Conservation (phyloP, 2,797 vertebrate species). For the Acestrorhynchus altus region DNA sequence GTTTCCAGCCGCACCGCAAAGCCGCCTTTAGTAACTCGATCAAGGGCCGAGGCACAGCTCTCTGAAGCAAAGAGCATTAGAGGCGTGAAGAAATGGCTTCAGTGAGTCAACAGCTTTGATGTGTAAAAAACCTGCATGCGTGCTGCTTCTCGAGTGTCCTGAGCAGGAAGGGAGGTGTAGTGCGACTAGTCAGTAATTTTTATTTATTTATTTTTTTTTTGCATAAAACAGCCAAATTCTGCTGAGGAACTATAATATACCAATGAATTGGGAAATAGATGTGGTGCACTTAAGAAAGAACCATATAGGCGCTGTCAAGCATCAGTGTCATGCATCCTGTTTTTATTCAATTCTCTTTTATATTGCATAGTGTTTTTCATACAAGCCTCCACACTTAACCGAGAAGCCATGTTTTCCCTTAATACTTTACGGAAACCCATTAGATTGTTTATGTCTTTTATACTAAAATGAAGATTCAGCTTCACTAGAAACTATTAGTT, state of each 20-base stretch:
- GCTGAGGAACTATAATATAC: constrained; percentile 78
- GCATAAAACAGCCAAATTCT: constrained; percentile 76
- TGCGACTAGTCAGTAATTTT: constrained; percentile 61
- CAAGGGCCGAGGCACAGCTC: constrained; percentile 74
- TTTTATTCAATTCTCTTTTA: constrained; percentile 31
- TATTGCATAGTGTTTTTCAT: constrained; percentile 10
- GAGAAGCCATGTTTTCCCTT: not conserved
- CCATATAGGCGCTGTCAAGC: constrained; percentile 31
- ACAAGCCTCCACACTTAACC: constrained; percentile 20
- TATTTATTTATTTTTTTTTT: constrained; percentile 58
- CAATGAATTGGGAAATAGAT: constrained; percentile 66
- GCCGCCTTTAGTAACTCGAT: constrained; percentile 78
- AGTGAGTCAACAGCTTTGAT: constrained; percentile 79
- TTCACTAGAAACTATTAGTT: not conserved
- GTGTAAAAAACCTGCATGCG: constrained; percentile 73
- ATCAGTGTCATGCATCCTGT: constrained; percentile 12
- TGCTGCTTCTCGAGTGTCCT: constrained; percentile 63
- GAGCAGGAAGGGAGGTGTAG: constrained; percentile 67
- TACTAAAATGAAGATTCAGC: not conserved
- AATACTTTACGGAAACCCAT: constrained; percentile 2
- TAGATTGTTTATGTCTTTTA: constrained; percentile 1
- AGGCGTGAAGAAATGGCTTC: constrained; percentile 74
- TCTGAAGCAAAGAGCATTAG: constrained; percentile 80
- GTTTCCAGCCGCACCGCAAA: constrained; percentile 74
- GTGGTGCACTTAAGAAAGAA: constrained; percentile 65